Evolutionary conservation across 2,888 invertebrate genomes (phyloP).

Genomic region (Cinara cedri): DNA sequence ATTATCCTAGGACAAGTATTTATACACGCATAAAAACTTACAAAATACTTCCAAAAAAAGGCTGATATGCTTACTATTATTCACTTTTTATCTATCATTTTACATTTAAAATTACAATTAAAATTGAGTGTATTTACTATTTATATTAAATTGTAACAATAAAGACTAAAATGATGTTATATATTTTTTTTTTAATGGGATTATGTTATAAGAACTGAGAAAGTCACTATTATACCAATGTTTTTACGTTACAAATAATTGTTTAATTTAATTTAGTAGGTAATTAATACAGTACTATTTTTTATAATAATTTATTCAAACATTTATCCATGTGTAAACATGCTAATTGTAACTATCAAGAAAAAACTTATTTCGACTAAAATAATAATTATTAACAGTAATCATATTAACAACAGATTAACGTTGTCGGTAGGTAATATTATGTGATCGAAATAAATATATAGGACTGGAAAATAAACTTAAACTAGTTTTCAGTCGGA

Average conservation of each 20-base stretch:
- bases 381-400: not conserved
- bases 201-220: not conserved
- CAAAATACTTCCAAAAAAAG: too few relatives aligned
- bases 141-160: too few relatives aligned
- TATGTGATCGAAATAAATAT: not conserved
- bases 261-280: not conserved
- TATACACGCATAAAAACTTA: too few relatives aligned
- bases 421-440: too few relatives aligned
- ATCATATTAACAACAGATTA: too few relatives aligned
- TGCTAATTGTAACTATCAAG: not conserved
- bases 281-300: not conserved
- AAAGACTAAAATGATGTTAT: too few relatives aligned
- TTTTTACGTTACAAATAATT: not conserved
- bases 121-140: too few relatives aligned
- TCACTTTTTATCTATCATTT: too few relatives aligned
- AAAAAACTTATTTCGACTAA: not conserved
- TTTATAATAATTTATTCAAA: not conserved
- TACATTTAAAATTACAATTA: too few relatives aligned
- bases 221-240: not conserved
- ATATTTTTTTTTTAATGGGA: not conserved
- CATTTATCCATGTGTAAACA: too few relatives aligned
- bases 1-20: too few relatives aligned
- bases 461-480: not conserved
- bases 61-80: too few relatives aligned
- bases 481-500: constrained; percentile 9